Evolutionary conservation across 2,113 vertebrate species (phyloP), one percentile per base, ranked within the genome.

Genomic region (Lethenteron camtschaticum): DNA sequence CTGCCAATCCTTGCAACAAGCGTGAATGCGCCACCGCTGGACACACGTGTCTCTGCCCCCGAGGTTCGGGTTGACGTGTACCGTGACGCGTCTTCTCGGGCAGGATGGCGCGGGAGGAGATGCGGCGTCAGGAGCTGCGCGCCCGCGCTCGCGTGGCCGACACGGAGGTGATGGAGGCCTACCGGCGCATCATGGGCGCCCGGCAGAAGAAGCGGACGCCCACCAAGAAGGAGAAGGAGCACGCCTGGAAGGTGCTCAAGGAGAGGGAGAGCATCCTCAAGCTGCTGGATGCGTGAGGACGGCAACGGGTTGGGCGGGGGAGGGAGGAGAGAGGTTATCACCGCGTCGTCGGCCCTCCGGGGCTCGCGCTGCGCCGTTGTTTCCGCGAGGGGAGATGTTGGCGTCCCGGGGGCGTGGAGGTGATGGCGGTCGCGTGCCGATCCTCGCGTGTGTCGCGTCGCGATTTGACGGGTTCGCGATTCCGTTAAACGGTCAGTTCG

Each of bases 91-190:
- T n/a, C 3, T 57, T 20, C 3, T 68, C 14, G 71, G 16, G 0
- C 74, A 95, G 94, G 78, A 76, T 95, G 75, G 90, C 89, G 2
- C 91, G 87, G 75, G 92, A 99, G 75, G 90, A 96, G 71, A 85
- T 95, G 83, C 85, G 87, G 56, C 85, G 88, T 57, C 94, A 96
- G 76, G 94, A 95, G 75, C 81, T 99, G 73, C 83, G 94, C 70
- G 91, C 96, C 80, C 84, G 89, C 1, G 90, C 96, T 69, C 82
- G 94, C 68, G 87, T 96, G 78, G 86, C 90, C 0, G 94, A 96
- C 80, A 96, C 95, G 0, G 94, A 99, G 74, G 94, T 96, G 72
- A 95, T 96, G 90, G 92, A 96, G 0, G 90, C 87, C n/a, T 96
- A 96, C 76, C 85, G 94, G n/a, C 86, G 92, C 77, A 96, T 96